A percentile compares a stretch with the other conserved stretches of the same genome.
These are phyloP conservation scores for Vulpes ferrilata DNA, from an alignment of 2,113 vertebrate species.

Conservation along the genomic window DNA sequence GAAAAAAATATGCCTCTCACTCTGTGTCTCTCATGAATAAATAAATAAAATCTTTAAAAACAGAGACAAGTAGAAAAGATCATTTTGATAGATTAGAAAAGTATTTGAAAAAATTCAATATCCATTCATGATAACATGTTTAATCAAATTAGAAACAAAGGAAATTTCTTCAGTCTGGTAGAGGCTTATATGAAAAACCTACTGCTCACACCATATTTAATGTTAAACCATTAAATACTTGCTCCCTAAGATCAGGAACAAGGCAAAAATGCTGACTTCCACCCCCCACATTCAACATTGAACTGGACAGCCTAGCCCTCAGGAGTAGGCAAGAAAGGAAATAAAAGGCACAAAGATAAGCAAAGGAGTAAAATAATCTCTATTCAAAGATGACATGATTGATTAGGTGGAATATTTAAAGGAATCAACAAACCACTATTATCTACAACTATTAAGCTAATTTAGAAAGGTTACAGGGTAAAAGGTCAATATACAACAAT, in stretches of 20 bases:
- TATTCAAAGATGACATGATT: background rate
- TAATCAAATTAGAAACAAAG: background rate
- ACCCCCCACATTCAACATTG: background rate
- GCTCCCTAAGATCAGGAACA: background rate
- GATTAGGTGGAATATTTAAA: background rate
- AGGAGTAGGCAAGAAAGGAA: background rate
- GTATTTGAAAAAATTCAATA: slow-evolving; percentile 13
- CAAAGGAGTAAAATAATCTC: background rate
- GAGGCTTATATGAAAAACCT: background rate
- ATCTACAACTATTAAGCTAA: background rate
- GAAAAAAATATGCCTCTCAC: background rate
- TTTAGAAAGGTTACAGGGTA: background rate
- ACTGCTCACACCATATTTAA: background rate
- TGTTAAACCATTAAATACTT: background rate
- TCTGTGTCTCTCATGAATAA: no score
- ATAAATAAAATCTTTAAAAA: no score
- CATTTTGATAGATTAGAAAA: slow-evolving; percentile 4
- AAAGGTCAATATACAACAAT: background rate
- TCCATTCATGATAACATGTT: background rate
- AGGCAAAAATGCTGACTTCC: background rate
- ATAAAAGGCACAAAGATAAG: background rate
- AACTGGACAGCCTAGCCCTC: background rate
- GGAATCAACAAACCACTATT: background rate
- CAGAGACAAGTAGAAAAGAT: background rate
- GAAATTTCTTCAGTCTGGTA: background rate